Evolutionary conservation across 2,888 invertebrate species (phyloP).

Genomic region (Eupithecia exiguata): DNA sequence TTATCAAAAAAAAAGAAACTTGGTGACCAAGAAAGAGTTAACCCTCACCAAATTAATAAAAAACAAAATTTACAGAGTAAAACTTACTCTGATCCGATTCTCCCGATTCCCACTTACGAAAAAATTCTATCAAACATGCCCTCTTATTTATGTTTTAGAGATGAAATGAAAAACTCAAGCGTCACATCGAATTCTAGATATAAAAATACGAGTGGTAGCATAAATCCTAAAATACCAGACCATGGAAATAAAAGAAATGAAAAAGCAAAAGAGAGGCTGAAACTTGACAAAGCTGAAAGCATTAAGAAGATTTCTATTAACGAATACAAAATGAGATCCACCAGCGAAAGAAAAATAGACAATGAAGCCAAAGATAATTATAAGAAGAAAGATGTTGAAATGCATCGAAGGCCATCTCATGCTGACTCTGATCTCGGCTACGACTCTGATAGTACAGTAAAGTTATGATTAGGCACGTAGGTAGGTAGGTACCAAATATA

Average conservation of each 20-base stretch:
- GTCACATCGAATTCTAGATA: not conserved
- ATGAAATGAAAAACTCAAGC: not conserved
- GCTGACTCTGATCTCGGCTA: not conserved
- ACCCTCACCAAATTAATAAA: conserved; percentile 4
- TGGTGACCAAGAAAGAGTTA: not conserved
- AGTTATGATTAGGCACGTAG: not conserved
- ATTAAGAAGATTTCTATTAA: not conserved
- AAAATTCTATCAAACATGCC: conserved; percentile 41
- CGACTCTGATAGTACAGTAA: conserved; percentile 3
- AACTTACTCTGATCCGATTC: conserved; percentile 65
- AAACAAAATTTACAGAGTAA: conserved; percentile 12
- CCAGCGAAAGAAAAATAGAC: not conserved
- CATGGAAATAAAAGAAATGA: not conserved
- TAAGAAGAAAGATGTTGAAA: not conserved
- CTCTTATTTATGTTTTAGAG: not conserved
- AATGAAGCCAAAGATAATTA: not conserved
- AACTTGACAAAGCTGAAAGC: not conserved
- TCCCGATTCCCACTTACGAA: conserved; percentile 64
- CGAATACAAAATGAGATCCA: conserved; percentile 1
- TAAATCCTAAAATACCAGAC: not conserved
- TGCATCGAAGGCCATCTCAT: conserved; percentile 1
- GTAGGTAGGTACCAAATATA: too few relatives aligned
- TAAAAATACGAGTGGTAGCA: not conserved
- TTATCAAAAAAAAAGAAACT: conserved; percentile 2
- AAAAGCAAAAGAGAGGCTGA: not conserved